These are phyloP conservation scores for Drosophila suboccidentalis DNA, from an alignment of 2,888 invertebrate genomes.

Conservation along the genomic window DNA sequence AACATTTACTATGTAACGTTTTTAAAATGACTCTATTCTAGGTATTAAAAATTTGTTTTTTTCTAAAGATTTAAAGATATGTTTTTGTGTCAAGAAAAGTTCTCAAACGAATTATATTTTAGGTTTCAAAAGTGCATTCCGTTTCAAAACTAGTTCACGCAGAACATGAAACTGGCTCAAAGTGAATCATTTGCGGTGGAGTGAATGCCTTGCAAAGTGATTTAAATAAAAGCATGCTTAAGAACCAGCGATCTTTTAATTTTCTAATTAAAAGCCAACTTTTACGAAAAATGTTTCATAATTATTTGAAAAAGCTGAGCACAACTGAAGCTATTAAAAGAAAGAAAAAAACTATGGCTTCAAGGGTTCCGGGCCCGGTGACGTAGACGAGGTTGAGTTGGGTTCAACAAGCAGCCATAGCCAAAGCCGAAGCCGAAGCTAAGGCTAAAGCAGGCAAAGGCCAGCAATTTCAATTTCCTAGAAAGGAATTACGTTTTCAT, in stretches of 20 bases:
- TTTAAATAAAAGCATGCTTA: constrained; percentile 16
- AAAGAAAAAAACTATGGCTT: constrained; percentile 14
- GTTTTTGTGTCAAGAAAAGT: not conserved
- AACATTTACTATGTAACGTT: not conserved
- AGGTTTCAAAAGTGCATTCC: not conserved
- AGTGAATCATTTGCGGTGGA: constrained; percentile 4
- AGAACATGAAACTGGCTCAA: not conserved
- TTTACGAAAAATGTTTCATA: constrained; percentile 18
- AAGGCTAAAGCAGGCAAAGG: constrained; percentile 12
- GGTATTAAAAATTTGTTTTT: not conserved
- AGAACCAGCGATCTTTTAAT: constrained; percentile 32
- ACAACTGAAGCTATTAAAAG: constrained; percentile 1
- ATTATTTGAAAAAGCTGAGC: constrained; percentile 16
- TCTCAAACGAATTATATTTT: not conserved
- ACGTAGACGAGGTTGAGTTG: not conserved
- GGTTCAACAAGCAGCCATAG: constrained; percentile 16
- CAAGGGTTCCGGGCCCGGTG: not conserved
- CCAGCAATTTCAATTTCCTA: constrained; percentile 69
- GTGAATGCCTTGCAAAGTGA: constrained; percentile 1
- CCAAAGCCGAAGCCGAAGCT: not conserved
- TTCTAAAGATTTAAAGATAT: not conserved
- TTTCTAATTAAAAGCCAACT: constrained; percentile 30
- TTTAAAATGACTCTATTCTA: not conserved
- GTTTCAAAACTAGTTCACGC: not conserved
- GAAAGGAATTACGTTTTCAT: constrained; percentile 67